Percentiles rank a stretch among this genome's conserved stretches.
Evolutionary conservation across 53 echinoderm and acorn worm genomes (phyloP).

Genomic region (Paelopatides confundens): DNA sequence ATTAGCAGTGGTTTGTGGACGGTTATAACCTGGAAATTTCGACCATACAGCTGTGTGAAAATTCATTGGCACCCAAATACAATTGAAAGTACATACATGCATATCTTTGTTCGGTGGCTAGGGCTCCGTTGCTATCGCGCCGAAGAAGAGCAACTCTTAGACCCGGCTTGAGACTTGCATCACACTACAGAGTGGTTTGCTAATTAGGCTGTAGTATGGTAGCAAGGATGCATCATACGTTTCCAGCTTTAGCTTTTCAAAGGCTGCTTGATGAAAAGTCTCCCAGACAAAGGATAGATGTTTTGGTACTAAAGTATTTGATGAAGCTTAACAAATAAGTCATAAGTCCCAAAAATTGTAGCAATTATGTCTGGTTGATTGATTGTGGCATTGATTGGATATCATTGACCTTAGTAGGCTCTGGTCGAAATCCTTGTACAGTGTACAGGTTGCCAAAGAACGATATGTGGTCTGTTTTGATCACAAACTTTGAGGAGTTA

Average conservation of each 20-base stretch:
- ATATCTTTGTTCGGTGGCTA: too few relatives aligned
- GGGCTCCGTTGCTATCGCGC: too few relatives aligned
- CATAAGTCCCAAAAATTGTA: conserved; percentile 60
- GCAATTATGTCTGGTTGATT: conserved; percentile 58
- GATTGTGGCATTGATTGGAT: conserved; percentile 48
- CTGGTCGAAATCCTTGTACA: conserved; percentile 38
- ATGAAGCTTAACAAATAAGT: conserved; percentile 54
- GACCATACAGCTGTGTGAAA: background rate
- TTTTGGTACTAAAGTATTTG: conserved; percentile 44
- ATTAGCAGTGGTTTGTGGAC: conserved; percentile 55
- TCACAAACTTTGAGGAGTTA: conserved; percentile 62
- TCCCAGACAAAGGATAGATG: conserved; percentile 55
- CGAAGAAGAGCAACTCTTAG: too few relatives aligned
- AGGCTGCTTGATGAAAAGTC: conserved; percentile 23
- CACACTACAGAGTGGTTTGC: too few relatives aligned
- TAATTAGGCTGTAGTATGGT: conserved; percentile 44
- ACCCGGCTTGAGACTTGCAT: too few relatives aligned
- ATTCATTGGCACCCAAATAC: too few relatives aligned
- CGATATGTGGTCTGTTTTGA: conserved; percentile 52
- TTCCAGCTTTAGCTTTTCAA: background rate
- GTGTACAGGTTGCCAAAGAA: conserved; percentile 63
- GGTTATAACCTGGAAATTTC: conserved; percentile 53
- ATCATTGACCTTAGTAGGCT: conserved; percentile 55
- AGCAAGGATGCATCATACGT: background rate
- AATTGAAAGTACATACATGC: too few relatives aligned